These are phyloP conservation scores for Bombus sibiricus DNA, from an alignment of 1,140 invertebrate species.

Conservation along the genomic window DNA sequence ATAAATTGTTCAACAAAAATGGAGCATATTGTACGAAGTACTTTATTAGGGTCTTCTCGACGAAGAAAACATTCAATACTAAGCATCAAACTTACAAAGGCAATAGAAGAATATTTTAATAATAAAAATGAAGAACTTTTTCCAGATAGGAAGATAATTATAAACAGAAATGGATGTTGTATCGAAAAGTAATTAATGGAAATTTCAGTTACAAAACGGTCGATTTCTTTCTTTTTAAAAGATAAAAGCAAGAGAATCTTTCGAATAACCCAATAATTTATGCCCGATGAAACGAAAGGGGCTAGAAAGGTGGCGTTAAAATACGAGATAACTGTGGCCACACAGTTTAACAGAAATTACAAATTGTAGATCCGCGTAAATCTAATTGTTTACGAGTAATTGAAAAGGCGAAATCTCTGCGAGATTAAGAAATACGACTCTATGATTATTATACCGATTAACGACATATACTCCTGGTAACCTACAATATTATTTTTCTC, in stretches of 20 bases:
- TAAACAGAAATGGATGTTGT: too few relatives aligned
- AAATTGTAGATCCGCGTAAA: not conserved
- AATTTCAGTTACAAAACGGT: too few relatives aligned
- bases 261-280: not conserved
- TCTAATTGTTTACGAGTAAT: slow-evolving; percentile 12
- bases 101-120: too few relatives aligned
- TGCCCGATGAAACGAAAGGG: not conserved
- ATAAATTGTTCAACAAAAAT: too few relatives aligned
- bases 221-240: not conserved
- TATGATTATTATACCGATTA: not conserved
- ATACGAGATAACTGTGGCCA: not conserved
- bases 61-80: too few relatives aligned
- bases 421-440: not conserved
- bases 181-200: too few relatives aligned
- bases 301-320: not conserved
- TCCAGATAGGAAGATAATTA: too few relatives aligned
- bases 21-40: too few relatives aligned
- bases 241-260: not conserved
- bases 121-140: too few relatives aligned
- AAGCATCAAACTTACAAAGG: too few relatives aligned
- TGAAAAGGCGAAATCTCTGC: not conserved
- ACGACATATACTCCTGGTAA: not conserved
- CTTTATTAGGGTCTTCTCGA: too few relatives aligned
- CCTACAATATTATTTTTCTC: not conserved
- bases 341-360: not conserved